Conservation (phyloP, 2,113 vertebrate species). For the Machaerirhynchus nigripectus region DNA sequence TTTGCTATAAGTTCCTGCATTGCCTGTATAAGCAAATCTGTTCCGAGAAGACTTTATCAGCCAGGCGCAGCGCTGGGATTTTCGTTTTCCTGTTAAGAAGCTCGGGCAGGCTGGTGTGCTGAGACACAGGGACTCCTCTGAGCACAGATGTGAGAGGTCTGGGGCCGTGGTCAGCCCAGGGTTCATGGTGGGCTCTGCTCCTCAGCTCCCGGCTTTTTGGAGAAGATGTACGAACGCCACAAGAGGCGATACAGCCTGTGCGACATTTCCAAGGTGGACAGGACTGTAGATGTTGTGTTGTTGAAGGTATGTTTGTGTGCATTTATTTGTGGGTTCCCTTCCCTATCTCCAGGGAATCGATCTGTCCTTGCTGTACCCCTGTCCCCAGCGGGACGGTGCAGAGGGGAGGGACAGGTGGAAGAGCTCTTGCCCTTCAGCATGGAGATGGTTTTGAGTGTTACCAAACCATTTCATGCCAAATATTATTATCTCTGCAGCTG, state of each 20-base stretch:
- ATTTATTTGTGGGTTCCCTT: neutral
- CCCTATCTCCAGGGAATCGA: fast-evolving
- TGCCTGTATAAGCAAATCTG: constrained; percentile 18
- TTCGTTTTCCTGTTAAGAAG: constrained; percentile 59
- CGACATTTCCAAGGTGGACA: constrained; percentile 87
- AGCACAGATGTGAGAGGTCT: constrained; percentile 73
- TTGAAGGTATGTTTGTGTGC: constrained; percentile 83
- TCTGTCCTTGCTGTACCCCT: fast-evolving
- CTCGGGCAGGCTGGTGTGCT: constrained; percentile 50
- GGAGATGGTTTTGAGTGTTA: neutral
- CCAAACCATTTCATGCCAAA: neutral
- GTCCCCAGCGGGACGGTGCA: neutral
- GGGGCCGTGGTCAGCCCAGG: constrained; percentile 7
- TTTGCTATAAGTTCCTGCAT: constrained; percentile 22
- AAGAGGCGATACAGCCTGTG: constrained; percentile 93
- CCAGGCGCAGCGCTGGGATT: neutral
- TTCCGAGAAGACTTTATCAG: constrained; percentile 57
- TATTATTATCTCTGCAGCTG: neutral
- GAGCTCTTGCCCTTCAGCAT: neutral
- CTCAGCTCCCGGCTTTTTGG: neutral
- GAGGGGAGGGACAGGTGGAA: neutral
- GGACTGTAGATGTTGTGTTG: constrained; percentile 90
- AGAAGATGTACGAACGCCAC: constrained; percentile 95
- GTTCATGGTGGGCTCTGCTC: constrained; percentile 70
- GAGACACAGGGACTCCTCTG: constrained; percentile 64